Percentiles rank a stretch among this genome's conserved stretches.
These are phyloP conservation scores for Odontesthes bonariensis DNA, from an alignment of 2,113 vertebrate genomes.

Conservation along the genomic window DNA sequence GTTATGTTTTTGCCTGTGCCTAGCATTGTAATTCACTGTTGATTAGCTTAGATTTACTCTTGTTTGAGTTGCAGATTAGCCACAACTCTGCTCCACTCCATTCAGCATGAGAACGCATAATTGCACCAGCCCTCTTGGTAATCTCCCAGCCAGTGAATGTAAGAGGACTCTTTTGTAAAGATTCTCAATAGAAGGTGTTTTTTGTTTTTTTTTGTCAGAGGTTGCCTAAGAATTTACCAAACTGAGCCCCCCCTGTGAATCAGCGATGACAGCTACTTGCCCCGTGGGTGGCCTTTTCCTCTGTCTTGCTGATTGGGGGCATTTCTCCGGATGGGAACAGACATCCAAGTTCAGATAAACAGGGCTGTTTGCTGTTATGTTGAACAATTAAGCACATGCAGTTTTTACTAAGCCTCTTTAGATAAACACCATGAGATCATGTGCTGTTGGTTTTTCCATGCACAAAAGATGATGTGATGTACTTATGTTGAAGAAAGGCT, in stretches of 20 bases:
- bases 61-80: conserved; percentile 81
- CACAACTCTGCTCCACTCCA: conserved; percentile 65
- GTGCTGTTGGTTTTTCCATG: conserved; percentile 67
- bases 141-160: conserved; percentile 70
- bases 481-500: conserved; percentile 51
- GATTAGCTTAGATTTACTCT: conserved; percentile 73
- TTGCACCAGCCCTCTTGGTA: conserved; percentile 68
- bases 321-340: conserved; percentile 64
- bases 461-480: conserved; percentile 68
- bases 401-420: conserved; percentile 60
- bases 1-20: conserved; percentile 69
- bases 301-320: conserved; percentile 57
- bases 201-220: conserved; percentile 40
- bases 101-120: conserved; percentile 74
- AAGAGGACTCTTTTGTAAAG: conserved; percentile 72
- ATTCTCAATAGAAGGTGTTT: conserved; percentile 64
- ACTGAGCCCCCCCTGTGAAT: conserved; percentile 67
- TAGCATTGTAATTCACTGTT: conserved; percentile 73
- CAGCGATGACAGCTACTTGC: conserved; percentile 72
- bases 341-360: conserved; percentile 72
- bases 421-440: conserved; percentile 64
- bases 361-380: conserved; percentile 52
- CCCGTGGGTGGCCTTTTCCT: conserved; percentile 76
- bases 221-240: conserved; percentile 68
- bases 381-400: conserved; percentile 64